A percentile compares a stretch with the other conserved stretches of the same genome.
Conservation (phyloP, 2,113 vertebrate genomes). For the Orthonyx spaldingii region DNA sequence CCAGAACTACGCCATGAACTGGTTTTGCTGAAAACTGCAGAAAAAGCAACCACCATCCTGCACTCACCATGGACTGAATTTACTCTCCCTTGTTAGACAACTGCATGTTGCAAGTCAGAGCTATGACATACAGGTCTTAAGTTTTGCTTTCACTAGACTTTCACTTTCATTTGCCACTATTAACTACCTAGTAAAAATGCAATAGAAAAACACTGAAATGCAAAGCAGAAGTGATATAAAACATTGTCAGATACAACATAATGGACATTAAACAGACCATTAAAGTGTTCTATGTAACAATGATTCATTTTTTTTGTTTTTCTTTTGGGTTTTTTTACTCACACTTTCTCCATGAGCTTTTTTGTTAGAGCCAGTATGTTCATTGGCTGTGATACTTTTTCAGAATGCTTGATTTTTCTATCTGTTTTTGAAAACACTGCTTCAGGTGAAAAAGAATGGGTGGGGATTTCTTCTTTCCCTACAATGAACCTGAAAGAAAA, state of each 20-base stretch:
- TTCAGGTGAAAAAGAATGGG: slow-evolving; percentile 80
- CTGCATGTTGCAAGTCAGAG: neutral
- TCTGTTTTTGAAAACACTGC: slow-evolving; percentile 66
- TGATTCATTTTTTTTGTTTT: rapidly evolving
- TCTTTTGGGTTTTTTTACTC: slow-evolving; percentile 54
- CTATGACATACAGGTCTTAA: neutral
- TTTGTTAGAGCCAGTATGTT: slow-evolving; percentile 75
- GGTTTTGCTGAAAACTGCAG: neutral
- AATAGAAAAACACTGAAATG: neutral
- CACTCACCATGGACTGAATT: neutral
- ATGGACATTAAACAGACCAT: no score
- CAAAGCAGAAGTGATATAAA: neutral
- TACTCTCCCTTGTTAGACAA: neutral
- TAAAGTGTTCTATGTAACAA: neutral
- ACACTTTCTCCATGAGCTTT: slow-evolving; percentile 87
- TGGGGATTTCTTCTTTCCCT: slow-evolving; percentile 94
- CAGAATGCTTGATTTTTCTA: slow-evolving; percentile 56
- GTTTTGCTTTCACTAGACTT: neutral
- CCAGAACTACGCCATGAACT: neutral
- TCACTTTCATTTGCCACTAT: neutral
- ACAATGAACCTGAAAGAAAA: slow-evolving; percentile 85
- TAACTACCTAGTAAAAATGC: neutral
- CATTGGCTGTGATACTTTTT: slow-evolving; percentile 50
- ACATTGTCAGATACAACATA: neutral
- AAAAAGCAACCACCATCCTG: neutral